Evolutionary conservation across 2,113 vertebrate species (phyloP).

Genomic region (Scophthalmus maximus): DNA sequence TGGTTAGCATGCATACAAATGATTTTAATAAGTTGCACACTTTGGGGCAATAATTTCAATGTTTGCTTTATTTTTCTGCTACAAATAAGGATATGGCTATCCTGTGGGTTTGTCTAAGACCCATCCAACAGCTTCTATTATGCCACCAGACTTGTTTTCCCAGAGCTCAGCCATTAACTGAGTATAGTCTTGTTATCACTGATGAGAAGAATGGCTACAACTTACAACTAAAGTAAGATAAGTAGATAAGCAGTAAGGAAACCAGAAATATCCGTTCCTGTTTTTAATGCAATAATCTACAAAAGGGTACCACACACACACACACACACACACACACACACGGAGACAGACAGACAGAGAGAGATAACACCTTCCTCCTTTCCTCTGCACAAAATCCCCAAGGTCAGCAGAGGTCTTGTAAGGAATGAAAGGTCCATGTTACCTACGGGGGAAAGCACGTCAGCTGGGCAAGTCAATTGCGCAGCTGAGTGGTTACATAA

Average conservation of each 20-base stretch:
- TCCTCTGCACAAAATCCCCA: conserved; percentile 16
- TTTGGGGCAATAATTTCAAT: not conserved
- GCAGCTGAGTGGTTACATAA: conserved; percentile 70
- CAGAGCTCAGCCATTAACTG: not conserved
- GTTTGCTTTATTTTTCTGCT: not conserved
- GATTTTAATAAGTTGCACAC: conserved; percentile 24
- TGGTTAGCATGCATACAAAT: not conserved
- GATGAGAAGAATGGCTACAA: not conserved
- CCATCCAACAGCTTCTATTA: not conserved
- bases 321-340: not conserved
- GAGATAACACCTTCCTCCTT: conserved; percentile 1
- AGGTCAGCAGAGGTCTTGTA: conserved; percentile 60
- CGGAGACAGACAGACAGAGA: too few relatives aligned
- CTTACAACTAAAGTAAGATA: not conserved
- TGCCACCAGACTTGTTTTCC: not conserved
- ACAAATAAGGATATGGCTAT: not conserved
- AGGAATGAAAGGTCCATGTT: conserved; percentile 58
- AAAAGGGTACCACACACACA: not conserved
- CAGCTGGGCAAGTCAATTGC: conserved; percentile 59
- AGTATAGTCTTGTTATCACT: not conserved
- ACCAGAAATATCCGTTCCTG: not conserved
- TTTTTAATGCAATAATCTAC: not conserved
- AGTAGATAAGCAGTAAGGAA: not conserved
- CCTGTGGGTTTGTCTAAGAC: not conserved
- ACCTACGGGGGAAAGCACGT: conserved; percentile 55